Conservation (phyloP, 2,888 invertebrate genomes). For the Leptinotarsa tumamoca region DNA sequence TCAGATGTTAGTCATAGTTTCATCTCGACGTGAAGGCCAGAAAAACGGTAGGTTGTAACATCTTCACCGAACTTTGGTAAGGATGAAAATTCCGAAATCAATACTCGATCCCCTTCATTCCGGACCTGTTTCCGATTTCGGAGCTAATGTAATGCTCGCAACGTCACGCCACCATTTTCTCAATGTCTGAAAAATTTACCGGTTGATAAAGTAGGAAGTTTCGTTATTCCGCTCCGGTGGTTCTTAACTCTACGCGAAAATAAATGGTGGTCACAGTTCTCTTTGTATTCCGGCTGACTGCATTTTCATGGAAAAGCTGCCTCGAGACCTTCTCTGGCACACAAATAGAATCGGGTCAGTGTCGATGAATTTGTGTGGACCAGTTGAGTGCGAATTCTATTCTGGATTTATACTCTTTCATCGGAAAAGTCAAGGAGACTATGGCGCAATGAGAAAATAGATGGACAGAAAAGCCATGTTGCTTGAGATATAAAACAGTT, state of each 20-base stretch:
- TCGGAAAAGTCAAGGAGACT: no score
- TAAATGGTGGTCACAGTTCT: conserved; percentile 15
- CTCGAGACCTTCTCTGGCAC: not conserved
- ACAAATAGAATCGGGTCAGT: conserved; percentile 10
- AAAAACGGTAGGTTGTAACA: no score
- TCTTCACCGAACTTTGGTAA: no score
- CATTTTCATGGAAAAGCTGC: conserved; percentile 9
- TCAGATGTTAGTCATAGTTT: no score
- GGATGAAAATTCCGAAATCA: no score
- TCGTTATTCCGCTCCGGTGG: conserved; percentile 7
- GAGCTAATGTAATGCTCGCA: not conserved
- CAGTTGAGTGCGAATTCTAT: not conserved
- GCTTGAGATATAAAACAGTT: no score
- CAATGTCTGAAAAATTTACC: conserved; percentile 10
- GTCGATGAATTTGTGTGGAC: not conserved
- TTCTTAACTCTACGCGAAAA: conserved; percentile 10
- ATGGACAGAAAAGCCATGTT: no score
- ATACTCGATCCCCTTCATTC: not conserved
- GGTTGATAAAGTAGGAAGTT: conserved; percentile 15
- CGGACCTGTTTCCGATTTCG: not conserved
- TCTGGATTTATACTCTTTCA: not conserved
- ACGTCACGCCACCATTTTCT: conserved; percentile 18
- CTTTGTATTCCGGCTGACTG: conserved; percentile 12
- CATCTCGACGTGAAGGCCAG: no score
- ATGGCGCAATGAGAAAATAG: no score